phyloP scores from a whole-genome alignment of 2,888 invertebrate genomes.

The Agrotis ipsilon region DNA sequence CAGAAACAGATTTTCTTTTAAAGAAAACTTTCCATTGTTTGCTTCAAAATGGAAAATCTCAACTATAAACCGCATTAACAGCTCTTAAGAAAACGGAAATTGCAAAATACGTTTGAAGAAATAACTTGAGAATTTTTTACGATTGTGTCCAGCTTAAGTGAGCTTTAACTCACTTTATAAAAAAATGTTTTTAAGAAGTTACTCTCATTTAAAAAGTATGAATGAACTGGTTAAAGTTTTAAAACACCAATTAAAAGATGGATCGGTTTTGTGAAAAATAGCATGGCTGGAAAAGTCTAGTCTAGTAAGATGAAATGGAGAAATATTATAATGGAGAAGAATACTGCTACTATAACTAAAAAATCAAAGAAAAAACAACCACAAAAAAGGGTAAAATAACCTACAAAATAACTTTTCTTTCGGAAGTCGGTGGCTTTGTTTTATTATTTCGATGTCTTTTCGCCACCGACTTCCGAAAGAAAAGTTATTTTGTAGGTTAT shows the following conservation, averaged over 20 bases:
- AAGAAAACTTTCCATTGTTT: constrained; percentile 9
- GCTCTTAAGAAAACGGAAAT: constrained; percentile 2
- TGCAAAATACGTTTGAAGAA: not conserved
- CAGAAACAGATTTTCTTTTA: not conserved
- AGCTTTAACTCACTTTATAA: too few species aligned
- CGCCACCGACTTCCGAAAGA: too few species aligned
- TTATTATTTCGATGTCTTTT: too few species aligned
- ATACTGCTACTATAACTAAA: not conserved
- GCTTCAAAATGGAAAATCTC: not conserved
- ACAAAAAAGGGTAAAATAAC: too few species aligned
- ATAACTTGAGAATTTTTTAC: not conserved
- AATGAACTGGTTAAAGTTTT: too few species aligned
- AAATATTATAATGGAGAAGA: not conserved
- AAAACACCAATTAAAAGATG: not conserved
- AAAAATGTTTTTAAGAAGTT: too few species aligned
- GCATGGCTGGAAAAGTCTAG: too few species aligned
- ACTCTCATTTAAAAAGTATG: not conserved
- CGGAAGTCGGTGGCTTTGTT: too few species aligned
- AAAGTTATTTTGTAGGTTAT: too few species aligned
- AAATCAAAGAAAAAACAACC: not conserved
- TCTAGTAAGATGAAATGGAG: too few species aligned
- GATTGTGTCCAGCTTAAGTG: too few species aligned
- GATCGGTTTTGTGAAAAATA: not conserved
- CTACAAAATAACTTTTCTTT: too few species aligned
- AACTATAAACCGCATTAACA: constrained; percentile 11